Evolutionary conservation across 1,140 invertebrate species (phyloP), one percentile per base, ranked within the genome.

Genomic region (Limonius californicus): DNA sequence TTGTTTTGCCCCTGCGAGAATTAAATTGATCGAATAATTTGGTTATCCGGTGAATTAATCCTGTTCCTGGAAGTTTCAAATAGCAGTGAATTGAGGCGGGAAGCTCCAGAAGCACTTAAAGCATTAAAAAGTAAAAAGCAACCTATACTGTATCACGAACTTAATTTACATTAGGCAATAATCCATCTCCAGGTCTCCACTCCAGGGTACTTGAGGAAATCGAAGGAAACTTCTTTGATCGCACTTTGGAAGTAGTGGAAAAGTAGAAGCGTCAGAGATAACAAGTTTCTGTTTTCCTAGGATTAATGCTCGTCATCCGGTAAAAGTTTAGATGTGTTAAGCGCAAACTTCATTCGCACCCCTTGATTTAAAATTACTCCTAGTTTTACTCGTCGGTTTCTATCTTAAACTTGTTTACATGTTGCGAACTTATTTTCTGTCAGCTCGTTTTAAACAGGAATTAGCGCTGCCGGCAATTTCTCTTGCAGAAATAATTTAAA

Each of bases 221-320:
- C 35, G 35, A 39, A 39, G 35, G 23, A 39, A 39, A 39, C 35
- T 39, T 39, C 35, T 39, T 39, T 39, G 35, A 39, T 39, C 35
- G n/a, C n/a, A 14, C 35, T 39, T 39, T 39, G n/a, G 35, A 39
- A 39, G 35, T 39, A 39, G 35, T 39, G n/a, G 2, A 39, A 39
- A 39, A 39, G 35, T 39, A 14, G 35, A 39, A 39, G 35, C n/a
- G 35, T 39, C 35, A 21, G 16, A 50, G 45, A 50, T 50, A 50
- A 50, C 45, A 50, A 50, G 45, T 50, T 50, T 50, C 16, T 50
- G 45, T 50, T 50, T 50, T 50, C 16, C 45, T 21, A 50, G 45
- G 45, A 50, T 50, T 50, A 50, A 50, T 50, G 45, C 45, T 50
- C 45, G 20, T 50, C 45, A 50, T 50, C 45, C 45, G 7, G 45